Evolutionary conservation across 30 jellyfish, hydroid and myxozoan genomes (phyloP).

Genomic region (Rhopilema esculentum): DNA sequence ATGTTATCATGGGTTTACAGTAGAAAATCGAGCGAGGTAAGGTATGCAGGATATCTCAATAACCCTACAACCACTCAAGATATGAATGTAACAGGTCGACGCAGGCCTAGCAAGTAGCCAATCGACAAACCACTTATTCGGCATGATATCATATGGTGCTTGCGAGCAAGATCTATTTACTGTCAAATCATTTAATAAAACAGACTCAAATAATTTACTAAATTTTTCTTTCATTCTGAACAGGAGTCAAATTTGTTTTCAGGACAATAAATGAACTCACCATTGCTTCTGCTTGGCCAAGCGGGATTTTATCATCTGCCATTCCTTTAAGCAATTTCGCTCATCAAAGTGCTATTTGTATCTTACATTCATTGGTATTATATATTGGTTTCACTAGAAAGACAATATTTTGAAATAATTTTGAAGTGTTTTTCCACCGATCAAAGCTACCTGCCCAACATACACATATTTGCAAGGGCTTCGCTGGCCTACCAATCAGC

Average conservation of each 20-base stretch:
- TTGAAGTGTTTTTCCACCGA: slow-evolving; percentile 2
- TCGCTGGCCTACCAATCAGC: slow-evolving; percentile 35
- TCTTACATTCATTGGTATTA: slow-evolving; percentile 15
- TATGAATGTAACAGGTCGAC: background rate
- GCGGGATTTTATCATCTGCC: slow-evolving; percentile 80
- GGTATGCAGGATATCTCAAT: background rate
- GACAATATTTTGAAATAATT: background rate
- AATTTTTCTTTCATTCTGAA: too few relatives aligned
- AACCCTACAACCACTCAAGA: background rate
- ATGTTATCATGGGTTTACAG: background rate
- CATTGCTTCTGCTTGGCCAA: slow-evolving; percentile 75
- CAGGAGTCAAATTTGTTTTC: too few relatives aligned
- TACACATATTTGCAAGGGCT: slow-evolving; percentile 15
- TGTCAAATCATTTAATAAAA: too few relatives aligned
- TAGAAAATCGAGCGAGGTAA: background rate
- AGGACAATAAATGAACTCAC: too few relatives aligned
- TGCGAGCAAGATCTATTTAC: background rate
- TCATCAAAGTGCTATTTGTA: background rate
- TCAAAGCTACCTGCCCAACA: slow-evolving; percentile 29
- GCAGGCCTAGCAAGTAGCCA: background rate
- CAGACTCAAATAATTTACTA: too few relatives aligned
- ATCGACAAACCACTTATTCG: background rate
- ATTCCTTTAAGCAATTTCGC: background rate
- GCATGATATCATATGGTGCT: background rate
- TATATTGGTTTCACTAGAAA: slow-evolving; percentile 3